Conservation (phyloP, 1,140 invertebrate genomes). For the Caerostris extrusa region DNA sequence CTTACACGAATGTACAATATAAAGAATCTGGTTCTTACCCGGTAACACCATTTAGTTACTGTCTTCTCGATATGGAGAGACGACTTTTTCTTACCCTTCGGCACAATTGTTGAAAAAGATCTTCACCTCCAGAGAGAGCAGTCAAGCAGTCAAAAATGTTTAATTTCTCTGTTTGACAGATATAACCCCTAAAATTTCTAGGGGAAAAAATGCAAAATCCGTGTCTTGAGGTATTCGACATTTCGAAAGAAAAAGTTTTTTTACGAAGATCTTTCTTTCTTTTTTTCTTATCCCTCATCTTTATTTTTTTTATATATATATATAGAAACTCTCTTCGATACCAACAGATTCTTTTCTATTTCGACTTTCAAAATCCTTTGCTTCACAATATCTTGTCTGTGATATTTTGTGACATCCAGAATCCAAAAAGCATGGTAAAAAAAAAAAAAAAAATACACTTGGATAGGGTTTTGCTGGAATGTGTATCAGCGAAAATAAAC, state of each 20-base stretch:
- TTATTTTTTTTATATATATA: too few species aligned
- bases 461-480: background rate
- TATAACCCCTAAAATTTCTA: slow-evolving; percentile 25
- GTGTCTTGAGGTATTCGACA: background rate
- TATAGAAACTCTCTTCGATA: background rate
- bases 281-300: background rate
- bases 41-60: background rate
- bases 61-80: background rate
- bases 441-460: background rate
- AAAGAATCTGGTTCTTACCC: background rate
- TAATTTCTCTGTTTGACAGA: slow-evolving; percentile 33
- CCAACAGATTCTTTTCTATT: slow-evolving; percentile 38
- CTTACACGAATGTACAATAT: background rate
- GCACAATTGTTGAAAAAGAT: background rate
- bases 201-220: slow-evolving; percentile 22
- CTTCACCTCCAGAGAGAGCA: background rate
- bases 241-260: slow-evolving; percentile 30
- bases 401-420: slow-evolving; percentile 43
- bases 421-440: slow-evolving; percentile 10
- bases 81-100: background rate
- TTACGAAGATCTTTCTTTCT: background rate
- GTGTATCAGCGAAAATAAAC: background rate
- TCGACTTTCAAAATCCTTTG: slow-evolving; percentile 19
- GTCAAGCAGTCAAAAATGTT: slow-evolving; percentile 9
- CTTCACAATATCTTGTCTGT: slow-evolving; percentile 49